phyloP scores from a whole-genome alignment of 1,140 invertebrate genomes.

The Pseudomyrmex cubaensis region DNA sequence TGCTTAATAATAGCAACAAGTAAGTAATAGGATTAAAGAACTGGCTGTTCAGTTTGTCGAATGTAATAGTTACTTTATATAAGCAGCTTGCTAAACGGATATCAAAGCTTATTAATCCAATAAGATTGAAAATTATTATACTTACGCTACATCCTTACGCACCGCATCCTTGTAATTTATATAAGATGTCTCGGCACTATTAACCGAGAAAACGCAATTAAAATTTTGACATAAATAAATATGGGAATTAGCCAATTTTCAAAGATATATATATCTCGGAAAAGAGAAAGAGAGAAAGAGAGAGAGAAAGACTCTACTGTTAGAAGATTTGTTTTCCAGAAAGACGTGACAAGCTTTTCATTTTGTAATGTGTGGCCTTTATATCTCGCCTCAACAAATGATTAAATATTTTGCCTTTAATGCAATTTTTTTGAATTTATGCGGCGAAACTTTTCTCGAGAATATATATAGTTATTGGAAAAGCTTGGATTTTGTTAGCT shows the following conservation, averaged over 20 bases:
- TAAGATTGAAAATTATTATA: constrained; percentile 10
- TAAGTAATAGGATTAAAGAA: constrained; percentile 47
- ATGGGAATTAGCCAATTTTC: constrained; percentile 31
- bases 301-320: neutral
- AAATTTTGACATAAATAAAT: constrained; percentile 9
- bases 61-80: neutral
- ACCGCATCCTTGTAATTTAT: neutral
- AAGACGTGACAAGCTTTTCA: neutral
- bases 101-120: constrained; percentile 20
- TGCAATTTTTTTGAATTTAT: neutral
- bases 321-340: constrained; percentile 4
- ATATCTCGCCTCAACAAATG: neutral
- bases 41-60: neutral
- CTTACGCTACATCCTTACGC: neutral
- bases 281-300: neutral
- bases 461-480: too few species aligned
- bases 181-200: too few species aligned
- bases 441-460: neutral
- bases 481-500: neutral
- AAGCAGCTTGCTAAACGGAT: neutral
- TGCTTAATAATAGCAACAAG: neutral
- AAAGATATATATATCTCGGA: neutral
- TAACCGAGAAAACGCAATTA: constrained; percentile 5
- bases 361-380: neutral
- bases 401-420: constrained; percentile 30